A percentile compares a stretch with the other conserved stretches of the same genome.
These are phyloP conservation scores for Brachymystax lenok DNA, from an alignment of 2,797 vertebrate genomes.

Conservation along the genomic window DNA sequence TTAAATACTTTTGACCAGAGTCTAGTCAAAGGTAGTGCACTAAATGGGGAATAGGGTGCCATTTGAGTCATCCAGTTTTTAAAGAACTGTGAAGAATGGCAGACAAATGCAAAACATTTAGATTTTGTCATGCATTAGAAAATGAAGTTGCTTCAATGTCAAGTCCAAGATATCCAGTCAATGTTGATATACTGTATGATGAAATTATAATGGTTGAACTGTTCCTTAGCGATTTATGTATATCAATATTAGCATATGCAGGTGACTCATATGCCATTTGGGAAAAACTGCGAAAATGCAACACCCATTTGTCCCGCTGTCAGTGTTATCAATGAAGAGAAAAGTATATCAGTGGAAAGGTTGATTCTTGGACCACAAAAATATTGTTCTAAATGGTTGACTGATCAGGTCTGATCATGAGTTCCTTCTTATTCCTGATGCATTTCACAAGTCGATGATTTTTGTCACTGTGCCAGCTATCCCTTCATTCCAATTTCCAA, in stretches of 20 bases:
- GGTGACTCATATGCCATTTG: neutral
- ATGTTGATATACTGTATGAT: constrained; percentile 64
- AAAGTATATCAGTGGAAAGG: constrained; percentile 5
- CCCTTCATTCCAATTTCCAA: neutral
- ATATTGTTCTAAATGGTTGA: neutral
- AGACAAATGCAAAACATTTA: neutral
- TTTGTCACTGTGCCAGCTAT: constrained; percentile 5
- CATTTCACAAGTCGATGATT: neutral
- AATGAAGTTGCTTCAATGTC: constrained; percentile 54
- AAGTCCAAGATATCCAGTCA: constrained; percentile 34
- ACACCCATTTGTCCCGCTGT: neutral
- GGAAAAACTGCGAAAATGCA: neutral
- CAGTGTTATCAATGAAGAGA: neutral
- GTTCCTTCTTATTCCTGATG: neutral
- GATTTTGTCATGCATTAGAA: neutral
- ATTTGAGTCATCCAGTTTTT: neutral
- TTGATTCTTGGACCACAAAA: constrained; percentile 11
- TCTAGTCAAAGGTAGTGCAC: neutral
- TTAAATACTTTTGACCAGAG: too few species aligned
- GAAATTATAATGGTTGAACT: constrained; percentile 52
- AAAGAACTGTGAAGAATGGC: neutral
- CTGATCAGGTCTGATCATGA: neutral
- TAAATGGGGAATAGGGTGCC: neutral
- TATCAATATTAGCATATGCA: constrained; percentile 56
- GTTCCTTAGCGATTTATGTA: constrained; percentile 39